Evolutionary conservation across 1,140 invertebrate genomes (phyloP).

Genomic region (Anastrepha obliqua): DNA sequence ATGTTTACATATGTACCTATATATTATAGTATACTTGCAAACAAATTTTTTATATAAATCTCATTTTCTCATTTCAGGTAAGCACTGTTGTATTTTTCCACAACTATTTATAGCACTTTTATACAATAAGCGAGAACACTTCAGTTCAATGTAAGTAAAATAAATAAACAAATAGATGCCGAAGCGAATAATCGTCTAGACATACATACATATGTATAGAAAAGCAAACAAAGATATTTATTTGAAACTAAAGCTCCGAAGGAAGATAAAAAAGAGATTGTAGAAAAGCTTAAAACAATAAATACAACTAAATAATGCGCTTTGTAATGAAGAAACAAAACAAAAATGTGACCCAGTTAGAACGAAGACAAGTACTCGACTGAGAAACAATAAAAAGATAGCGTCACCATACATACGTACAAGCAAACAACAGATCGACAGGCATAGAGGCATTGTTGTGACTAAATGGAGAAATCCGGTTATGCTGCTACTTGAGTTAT

Average conservation of each 20-base stretch:
- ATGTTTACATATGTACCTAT: no score
- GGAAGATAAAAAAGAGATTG: not conserved
- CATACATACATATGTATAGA: not conserved
- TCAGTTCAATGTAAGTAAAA: not conserved
- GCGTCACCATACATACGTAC: not conserved
- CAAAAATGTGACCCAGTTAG: slow-evolving; percentile 6
- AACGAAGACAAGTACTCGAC: not conserved
- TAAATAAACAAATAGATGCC: not conserved
- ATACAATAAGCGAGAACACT: not conserved
- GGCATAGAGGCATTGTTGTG: not conserved
- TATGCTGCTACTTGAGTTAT: slow-evolving; percentile 26
- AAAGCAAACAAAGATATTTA: no score
- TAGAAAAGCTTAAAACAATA: not conserved
- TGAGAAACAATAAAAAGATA: not conserved
- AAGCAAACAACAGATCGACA: not conserved
- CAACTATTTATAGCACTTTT: not conserved
- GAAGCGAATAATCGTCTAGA: not conserved
- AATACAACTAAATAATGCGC: not conserved
- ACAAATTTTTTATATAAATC: not conserved
- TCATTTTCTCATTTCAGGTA: not conserved
- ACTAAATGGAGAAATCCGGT: slow-evolving; percentile 26
- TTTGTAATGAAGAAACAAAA: not conserved
- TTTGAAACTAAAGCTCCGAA: not conserved
- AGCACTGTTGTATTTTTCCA: not conserved
- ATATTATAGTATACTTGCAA: no score